Evolutionary conservation across 2,797 vertebrate species (phyloP).

Genomic region (Pangasius macronema): DNA sequence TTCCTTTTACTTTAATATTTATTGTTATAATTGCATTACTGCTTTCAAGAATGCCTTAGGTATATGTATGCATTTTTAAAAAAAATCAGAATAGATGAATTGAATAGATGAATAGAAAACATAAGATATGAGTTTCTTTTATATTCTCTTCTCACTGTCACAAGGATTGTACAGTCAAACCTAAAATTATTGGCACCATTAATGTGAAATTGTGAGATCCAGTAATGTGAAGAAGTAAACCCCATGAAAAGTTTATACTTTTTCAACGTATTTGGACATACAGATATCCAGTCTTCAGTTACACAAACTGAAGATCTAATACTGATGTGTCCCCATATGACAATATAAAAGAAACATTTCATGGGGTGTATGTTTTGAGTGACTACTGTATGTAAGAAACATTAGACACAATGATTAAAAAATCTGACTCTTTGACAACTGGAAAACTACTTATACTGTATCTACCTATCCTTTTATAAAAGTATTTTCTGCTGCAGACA

Average conservation of each 20-base stretch:
- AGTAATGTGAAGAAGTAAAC: neutral
- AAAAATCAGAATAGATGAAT: neutral
- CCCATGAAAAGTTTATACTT: neutral
- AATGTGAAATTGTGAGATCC: neutral
- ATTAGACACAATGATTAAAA: neutral
- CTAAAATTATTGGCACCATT: neutral
- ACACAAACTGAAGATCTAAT: neutral
- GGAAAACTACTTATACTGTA: neutral
- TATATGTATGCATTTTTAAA: neutral
- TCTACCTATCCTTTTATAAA: neutral
- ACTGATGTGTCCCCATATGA: neutral
- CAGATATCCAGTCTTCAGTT: neutral
- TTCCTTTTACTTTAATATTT: neutral
- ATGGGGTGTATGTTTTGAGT: neutral
- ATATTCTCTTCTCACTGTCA: neutral
- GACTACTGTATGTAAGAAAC: neutral
- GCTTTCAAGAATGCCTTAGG: neutral
- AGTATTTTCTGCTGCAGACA: neutral
- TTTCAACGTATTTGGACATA: neutral
- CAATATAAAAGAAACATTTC: neutral
- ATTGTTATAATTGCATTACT: neutral
- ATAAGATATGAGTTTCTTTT: neutral
- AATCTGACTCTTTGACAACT: neutral
- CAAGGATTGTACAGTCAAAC: neutral
- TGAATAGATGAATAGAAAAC: neutral